Percentiles rank a stretch among this genome's conserved stretches.
Evolutionary conservation across 2,888 invertebrate genomes (phyloP).

Genomic region (Conops quadrifasciatus): DNA sequence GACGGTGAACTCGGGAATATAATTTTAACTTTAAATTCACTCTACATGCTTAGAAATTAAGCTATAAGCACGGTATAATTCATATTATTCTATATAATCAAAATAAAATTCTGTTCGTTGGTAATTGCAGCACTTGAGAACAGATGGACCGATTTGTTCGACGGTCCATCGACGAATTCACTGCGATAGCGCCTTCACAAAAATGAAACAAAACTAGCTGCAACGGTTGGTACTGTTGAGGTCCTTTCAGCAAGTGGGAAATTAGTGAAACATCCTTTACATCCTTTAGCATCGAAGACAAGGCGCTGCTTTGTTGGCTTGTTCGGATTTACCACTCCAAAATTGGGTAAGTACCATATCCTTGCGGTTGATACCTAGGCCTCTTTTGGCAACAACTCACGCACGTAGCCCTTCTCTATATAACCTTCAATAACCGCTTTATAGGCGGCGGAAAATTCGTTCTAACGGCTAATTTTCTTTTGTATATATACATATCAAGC

Average conservation of each 20-base stretch:
- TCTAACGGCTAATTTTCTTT: conserved; percentile 30
- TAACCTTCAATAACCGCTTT: conserved; percentile 24
- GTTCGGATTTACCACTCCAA: conserved; percentile 50
- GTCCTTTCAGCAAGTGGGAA: conserved; percentile 44
- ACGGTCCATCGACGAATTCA: no score
- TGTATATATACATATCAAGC: conserved; percentile 29
- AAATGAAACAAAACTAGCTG: conserved; percentile 56
- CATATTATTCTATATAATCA: no score
- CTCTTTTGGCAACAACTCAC: conserved; percentile 27
- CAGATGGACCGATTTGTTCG: conserved; percentile 53
- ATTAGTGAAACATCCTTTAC: conserved; percentile 42
- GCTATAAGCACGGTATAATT: no score
- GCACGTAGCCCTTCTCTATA: conserved; percentile 22
- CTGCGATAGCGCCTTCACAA: conserved; percentile 51
- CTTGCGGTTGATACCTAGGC: neutral
- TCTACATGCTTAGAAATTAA: neutral
- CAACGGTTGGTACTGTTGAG: conserved; percentile 53
- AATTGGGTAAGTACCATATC: conserved; percentile 52
- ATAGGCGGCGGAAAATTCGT: conserved; percentile 19
- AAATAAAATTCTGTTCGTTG: conserved; percentile 51
- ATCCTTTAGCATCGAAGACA: conserved; percentile 54
- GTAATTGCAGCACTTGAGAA: conserved; percentile 45
- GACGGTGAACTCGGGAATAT: neutral
- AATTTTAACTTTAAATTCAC: no score
- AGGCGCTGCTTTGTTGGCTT: conserved; percentile 51